Base-by-base conservation (phyloP, 2,888 invertebrate genomes). In the Drosophila anomalata region DNA sequence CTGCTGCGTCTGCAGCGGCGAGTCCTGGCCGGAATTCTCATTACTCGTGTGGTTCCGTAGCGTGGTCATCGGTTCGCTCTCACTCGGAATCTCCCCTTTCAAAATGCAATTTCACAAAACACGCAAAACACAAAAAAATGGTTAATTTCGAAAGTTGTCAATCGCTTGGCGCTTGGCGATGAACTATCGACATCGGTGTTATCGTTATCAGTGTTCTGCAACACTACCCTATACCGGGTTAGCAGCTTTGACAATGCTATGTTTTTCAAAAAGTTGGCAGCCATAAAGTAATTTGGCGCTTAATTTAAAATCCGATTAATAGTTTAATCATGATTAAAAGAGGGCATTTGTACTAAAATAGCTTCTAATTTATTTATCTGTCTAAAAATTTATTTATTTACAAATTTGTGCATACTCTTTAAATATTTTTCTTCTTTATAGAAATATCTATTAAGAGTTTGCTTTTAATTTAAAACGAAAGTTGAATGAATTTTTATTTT, bases 11-110 rank as follows among this genome's bases (percentile, higher is more conserved):
- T 62, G 46, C 17, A 51, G 56, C 1, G 80, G 51, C 11, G 76
- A 70, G 31, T 80, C 79, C 50, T 57, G 74, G 44, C 67, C 57
- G 41, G 41, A 17, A 29, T 53, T 73, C 50, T 62, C 62, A 58
- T 47, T 41, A 41, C 50, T 50, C 47, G 62, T 69, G 48, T 60
- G 67, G 33, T 52, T 69, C 33, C 63, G 50, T n/a, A 75, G 11
- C 41, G 59, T 42, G 26, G 59, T 47, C 80, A 80, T 79, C 33
- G 22, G 22, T 44, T 42, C 9, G 17, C 20, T 20, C 42, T 42
- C 42, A 42, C 42, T 42, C 20, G 61, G n/a, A 44, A 51, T 53
- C 46, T 60, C 26, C 44, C 20, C 42, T 1, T 11, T 29, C 29
- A 9, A 29, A 9, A 29, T 29, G 29, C 29, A 29, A 29, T 29